phyloP scores from a whole-genome alignment of 2,113 vertebrate species.

The Nasalis larvatus region DNA sequence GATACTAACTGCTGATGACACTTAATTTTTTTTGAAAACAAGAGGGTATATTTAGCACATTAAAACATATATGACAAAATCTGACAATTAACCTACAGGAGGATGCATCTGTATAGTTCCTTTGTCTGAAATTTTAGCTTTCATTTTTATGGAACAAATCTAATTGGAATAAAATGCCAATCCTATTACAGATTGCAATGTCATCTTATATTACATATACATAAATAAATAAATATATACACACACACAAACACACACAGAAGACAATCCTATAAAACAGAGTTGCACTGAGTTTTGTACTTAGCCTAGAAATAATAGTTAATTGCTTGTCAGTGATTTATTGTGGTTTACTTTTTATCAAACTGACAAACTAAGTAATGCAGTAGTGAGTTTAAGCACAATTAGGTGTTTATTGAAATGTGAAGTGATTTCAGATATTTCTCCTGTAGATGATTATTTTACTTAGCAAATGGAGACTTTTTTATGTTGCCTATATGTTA shows the following conservation, averaged over 20 bases:
- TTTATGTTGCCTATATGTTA: neutral
- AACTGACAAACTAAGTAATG: neutral
- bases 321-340: neutral
- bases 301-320: neutral
- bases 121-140: neutral
- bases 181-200: neutral
- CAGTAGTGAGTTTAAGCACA: neutral
- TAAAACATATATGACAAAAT: neutral
- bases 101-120: neutral
- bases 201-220: neutral
- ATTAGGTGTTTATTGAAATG: neutral
- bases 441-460: neutral
- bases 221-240: neutral
- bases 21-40: neutral
- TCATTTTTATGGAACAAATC: neutral
- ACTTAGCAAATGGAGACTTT: neutral
- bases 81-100: accelerated
- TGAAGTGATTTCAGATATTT: neutral
- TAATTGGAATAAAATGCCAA: neutral
- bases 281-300: neutral
- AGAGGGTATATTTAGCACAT: neutral
- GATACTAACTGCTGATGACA: neutral
- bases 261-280: neutral
- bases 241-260: neutral
- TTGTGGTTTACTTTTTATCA: neutral